phyloP scores from a whole-genome alignment of 2,113 vertebrate genomes.

The Irena cyanogastra region DNA sequence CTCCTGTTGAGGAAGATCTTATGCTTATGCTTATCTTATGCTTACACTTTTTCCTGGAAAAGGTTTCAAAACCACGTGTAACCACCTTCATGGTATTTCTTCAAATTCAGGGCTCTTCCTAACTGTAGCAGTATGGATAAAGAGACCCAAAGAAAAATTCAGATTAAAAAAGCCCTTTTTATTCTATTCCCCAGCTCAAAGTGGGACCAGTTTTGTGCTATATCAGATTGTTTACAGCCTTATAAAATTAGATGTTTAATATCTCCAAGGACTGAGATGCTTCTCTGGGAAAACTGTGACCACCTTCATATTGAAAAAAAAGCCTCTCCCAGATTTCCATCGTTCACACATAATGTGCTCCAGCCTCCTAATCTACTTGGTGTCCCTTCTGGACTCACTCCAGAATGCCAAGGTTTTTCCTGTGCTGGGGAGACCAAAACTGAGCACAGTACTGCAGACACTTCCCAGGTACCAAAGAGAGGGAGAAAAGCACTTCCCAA shows the following conservation, averaged over 20 bases:
- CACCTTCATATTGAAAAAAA: not conserved
- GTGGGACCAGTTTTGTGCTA: not conserved
- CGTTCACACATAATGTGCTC: not conserved
- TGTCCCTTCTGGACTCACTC: not conserved
- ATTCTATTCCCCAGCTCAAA: not conserved
- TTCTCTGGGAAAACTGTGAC: not conserved
- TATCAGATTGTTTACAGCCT: not conserved
- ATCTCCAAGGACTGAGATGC: not conserved
- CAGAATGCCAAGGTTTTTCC: not conserved
- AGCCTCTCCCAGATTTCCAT: not conserved
- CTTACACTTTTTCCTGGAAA: not conserved
- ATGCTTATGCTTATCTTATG: not conserved
- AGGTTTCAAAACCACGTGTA: not conserved
- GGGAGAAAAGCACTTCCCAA: not conserved
- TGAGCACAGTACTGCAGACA: not conserved
- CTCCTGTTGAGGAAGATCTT: not conserved
- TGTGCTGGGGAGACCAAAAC: not conserved
- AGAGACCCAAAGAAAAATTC: not conserved
- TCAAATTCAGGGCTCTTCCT: not conserved
- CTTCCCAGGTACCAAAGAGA: not conserved
- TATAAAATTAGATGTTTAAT: not conserved
- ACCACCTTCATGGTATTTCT: not conserved
- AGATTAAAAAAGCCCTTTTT: not conserved
- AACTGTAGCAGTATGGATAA: not conserved
- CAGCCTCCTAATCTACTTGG: not conserved